phyloP scores from a whole-genome alignment of 2,797 vertebrate species.

The Bucorvus abyssinicus region DNA sequence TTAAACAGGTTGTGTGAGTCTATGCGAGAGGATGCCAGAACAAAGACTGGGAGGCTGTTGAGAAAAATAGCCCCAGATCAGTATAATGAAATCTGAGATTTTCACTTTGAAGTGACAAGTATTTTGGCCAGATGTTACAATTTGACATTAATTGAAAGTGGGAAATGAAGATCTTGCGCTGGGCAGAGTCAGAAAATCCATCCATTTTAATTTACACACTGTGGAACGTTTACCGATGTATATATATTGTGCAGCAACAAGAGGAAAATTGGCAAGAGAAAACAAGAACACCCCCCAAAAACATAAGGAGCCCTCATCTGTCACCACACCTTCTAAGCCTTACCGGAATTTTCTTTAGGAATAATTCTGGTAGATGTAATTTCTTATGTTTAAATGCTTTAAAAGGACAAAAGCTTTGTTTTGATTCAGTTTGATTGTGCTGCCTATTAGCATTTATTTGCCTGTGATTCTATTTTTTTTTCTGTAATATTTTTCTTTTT shows the following conservation, averaged over 20 bases:
- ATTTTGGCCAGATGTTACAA: background rate
- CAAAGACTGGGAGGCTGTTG: background rate
- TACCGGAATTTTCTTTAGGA: slow-evolving; percentile 32
- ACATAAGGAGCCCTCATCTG: background rate
- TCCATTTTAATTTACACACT: background rate
- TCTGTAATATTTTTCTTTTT: no score
- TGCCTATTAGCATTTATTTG: background rate
- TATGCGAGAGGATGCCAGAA: background rate
- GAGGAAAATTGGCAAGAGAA: slow-evolving; percentile 15
- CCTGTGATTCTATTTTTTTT: background rate
- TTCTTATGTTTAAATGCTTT: slow-evolving; percentile 16
- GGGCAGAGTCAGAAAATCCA: background rate
- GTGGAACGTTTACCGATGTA: background rate
- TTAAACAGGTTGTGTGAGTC: background rate
- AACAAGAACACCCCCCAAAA: slow-evolving; percentile 24
- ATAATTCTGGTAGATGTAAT: slow-evolving; percentile 37
- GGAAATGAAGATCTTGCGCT: background rate
- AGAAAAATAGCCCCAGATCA: background rate
- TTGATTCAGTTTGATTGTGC: background rate
- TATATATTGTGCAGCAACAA: background rate
- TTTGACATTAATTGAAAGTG: background rate
- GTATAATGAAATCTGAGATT: background rate
- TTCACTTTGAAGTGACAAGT: background rate
- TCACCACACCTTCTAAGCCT: background rate
- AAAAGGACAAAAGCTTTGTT: background rate